phyloP scores from a whole-genome alignment of 2,888 invertebrate genomes.

The Eurytoma adleriae region DNA sequence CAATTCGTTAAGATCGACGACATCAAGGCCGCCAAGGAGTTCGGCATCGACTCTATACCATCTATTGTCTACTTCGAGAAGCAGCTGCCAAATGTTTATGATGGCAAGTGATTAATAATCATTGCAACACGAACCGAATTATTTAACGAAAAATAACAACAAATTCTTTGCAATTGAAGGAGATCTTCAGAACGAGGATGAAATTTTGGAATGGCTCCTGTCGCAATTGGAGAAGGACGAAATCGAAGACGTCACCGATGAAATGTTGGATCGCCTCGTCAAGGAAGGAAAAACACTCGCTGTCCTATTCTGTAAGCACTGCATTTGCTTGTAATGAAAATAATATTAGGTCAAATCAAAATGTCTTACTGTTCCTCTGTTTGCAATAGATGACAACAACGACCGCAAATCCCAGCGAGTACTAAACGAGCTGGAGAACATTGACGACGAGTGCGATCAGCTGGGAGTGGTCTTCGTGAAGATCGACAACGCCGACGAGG shows the following conservation, averaged over 20 bases:
- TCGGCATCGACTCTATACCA: slow-evolving; percentile 89
- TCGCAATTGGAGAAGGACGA: slow-evolving; percentile 93
- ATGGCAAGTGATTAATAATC: slow-evolving; percentile 79
- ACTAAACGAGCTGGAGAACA: slow-evolving; percentile 92
- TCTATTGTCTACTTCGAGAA: slow-evolving; percentile 95
- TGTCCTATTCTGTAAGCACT: slow-evolving; percentile 90
- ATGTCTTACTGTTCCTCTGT: not conserved
- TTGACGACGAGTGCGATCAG: slow-evolving; percentile 94
- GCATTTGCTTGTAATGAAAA: no score
- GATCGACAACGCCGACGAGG: slow-evolving; percentile 93
- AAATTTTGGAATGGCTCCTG: slow-evolving; percentile 91
- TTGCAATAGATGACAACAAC: slow-evolving; percentile 87
- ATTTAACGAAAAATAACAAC: not conserved
- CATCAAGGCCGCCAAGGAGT: slow-evolving; percentile 87
- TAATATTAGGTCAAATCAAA: not conserved
- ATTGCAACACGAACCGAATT: not conserved
- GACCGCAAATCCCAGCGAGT: slow-evolving; percentile 91
- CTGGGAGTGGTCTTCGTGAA: slow-evolving; percentile 94
- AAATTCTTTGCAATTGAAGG: slow-evolving; percentile 74
- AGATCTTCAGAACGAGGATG: slow-evolving; percentile 92
- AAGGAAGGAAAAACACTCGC: slow-evolving; percentile 93
- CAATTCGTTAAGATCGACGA: slow-evolving; percentile 96
- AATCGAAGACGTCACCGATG: slow-evolving; percentile 96
- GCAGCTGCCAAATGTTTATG: slow-evolving; percentile 93
- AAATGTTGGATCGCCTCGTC: slow-evolving; percentile 93